Conservation (phyloP, 2,888 invertebrate species). For the Lepidochrysops patricia region DNA sequence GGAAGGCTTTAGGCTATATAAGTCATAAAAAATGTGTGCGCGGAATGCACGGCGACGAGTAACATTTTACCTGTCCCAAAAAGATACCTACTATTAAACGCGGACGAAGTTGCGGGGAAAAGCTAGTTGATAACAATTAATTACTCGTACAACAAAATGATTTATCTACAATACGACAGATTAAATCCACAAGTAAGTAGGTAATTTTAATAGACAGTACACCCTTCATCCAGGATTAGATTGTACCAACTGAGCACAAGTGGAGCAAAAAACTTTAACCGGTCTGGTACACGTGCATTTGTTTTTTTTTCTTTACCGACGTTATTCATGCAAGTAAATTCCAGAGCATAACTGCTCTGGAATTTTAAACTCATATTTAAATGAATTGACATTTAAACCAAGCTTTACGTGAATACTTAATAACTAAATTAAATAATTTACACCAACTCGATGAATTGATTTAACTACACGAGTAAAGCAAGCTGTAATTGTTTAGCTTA, state of each 20-base stretch:
- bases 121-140: too few species aligned
- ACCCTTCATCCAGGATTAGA: conserved; percentile 5
- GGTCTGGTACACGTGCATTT: not conserved
- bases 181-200: not conserved
- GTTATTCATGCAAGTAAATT: not conserved
- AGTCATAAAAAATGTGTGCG: too few species aligned
- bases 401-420: not conserved
- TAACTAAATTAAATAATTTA: not conserved
- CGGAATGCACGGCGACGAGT: too few species aligned
- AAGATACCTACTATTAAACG: too few species aligned
- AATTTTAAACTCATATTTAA: not conserved
- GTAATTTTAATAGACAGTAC: not conserved
- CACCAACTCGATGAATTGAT: too few species aligned
- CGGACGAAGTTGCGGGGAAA: too few species aligned
- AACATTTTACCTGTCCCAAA: too few species aligned
- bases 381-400: not conserved
- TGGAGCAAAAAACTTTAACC: not conserved
- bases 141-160: too few species aligned
- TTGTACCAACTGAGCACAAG: not conserved
- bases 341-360: not conserved
- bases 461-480: too few species aligned
- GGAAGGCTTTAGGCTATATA: too few species aligned
- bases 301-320: not conserved
- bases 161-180: not conserved
- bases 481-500: too few species aligned